A percentile compares a stretch with the other conserved stretches of the same genome.
phyloP scores from a whole-genome alignment of 2,797 vertebrate species.

The Intellagama lesueurii region DNA sequence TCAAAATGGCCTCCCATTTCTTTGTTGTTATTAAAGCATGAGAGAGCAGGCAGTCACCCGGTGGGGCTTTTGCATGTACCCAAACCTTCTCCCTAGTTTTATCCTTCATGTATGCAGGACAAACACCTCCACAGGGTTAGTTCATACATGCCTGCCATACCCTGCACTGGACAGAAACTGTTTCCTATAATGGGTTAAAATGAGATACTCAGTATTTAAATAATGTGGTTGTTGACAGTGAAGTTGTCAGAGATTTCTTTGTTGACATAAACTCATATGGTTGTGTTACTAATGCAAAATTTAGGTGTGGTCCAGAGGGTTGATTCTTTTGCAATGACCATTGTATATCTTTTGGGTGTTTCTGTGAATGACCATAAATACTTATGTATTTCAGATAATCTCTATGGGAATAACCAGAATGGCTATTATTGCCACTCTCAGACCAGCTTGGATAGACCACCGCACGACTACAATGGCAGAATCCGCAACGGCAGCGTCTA shows the following conservation, averaged over 20 bases:
- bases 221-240: not conserved
- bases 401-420: constrained; percentile 95
- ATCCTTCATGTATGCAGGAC: not conserved
- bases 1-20: not conserved
- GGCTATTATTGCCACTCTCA: constrained; percentile 97
- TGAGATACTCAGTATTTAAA: not conserved
- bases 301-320: not conserved
- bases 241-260: not conserved
- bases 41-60: not conserved
- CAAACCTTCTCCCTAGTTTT: not conserved
- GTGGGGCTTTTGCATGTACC: not conserved
- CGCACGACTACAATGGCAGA: constrained; percentile 88
- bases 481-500: constrained; percentile 96
- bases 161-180: not conserved
- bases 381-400: constrained; percentile 87
- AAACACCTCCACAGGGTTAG: not conserved
- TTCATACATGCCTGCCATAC: not conserved
- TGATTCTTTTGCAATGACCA: not conserved
- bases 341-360: not conserved
- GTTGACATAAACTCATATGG: not conserved
- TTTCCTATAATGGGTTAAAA: not conserved
- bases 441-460: constrained; percentile 93
- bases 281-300: not conserved
- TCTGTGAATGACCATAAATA: constrained; percentile 45
- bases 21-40: not conserved